These are phyloP conservation scores for Liparis tanakae DNA, from an alignment of 2,797 vertebrate genomes.

Conservation along the genomic window DNA sequence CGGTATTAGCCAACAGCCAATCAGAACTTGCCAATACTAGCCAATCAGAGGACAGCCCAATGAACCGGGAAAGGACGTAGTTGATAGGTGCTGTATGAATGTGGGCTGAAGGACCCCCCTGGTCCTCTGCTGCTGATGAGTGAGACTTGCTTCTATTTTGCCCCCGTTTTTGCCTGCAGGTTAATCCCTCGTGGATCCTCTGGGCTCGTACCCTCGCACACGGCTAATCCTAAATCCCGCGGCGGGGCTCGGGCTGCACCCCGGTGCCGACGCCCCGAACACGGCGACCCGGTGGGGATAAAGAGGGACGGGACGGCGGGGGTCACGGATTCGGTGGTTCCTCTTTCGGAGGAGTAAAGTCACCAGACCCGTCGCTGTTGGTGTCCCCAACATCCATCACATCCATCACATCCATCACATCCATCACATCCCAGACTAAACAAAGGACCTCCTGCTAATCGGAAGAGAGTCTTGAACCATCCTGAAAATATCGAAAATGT, in stretches of 20 bases:
- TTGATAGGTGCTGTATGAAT: no score
- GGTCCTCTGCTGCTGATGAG: no score
- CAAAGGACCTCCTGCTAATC: not conserved
- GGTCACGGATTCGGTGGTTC: constrained; percentile 8
- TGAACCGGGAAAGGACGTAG: no score
- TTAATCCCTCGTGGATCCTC: constrained; percentile 53
- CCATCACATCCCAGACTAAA: not conserved
- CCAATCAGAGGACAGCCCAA: no score
- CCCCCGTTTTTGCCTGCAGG: constrained; percentile 35
- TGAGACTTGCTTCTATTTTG: constrained; percentile 4
- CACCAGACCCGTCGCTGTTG: not conserved
- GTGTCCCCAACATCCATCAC: no score
- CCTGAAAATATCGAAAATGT: not conserved
- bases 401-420: not conserved
- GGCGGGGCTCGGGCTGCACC: constrained; percentile 35
- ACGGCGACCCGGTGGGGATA: constrained; percentile 9
- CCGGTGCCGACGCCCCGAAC: constrained; percentile 17
- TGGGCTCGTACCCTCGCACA: constrained; percentile 48
- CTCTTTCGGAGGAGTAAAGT: not conserved
- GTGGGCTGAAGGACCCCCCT: no score
- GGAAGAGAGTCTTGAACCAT: not conserved
- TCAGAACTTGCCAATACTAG: no score
- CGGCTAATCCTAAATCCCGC: constrained; percentile 59
- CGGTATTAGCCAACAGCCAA: no score
- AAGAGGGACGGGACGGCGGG: constrained; percentile 2